Conservation (phyloP, 2,888 invertebrate species). For the Catocala fraxini region DNA sequence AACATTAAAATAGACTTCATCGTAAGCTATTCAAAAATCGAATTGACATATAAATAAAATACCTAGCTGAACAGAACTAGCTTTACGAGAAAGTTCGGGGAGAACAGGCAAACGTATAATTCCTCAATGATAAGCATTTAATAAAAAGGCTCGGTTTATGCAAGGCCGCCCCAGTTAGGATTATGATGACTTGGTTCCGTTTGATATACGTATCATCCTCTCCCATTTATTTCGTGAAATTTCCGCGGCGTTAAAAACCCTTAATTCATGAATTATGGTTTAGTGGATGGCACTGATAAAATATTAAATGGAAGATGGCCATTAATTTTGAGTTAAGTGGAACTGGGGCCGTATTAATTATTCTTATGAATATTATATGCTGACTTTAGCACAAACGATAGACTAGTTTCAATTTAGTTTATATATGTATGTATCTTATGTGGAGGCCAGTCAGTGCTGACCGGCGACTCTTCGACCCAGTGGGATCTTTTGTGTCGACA, state of each 20-base stretch:
- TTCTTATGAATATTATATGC: too few relatives aligned
- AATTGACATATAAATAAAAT: neutral
- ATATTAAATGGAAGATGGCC: slow-evolving; percentile 1
- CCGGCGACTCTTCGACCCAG: too few relatives aligned
- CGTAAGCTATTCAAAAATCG: too few relatives aligned
- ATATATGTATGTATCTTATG: too few relatives aligned
- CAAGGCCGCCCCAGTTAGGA: slow-evolving; percentile 4
- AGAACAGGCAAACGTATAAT: neutral
- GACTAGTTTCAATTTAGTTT: too few relatives aligned
- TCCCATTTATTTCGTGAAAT: slow-evolving; percentile 12
- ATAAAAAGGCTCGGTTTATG: slow-evolving; percentile 11
- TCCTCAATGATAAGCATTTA: slow-evolving; percentile 4
- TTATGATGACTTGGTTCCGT: slow-evolving; percentile 14
- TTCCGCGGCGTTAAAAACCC: slow-evolving; percentile 5
- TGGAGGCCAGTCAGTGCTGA: too few relatives aligned
- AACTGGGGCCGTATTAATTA: neutral
- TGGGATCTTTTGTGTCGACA: too few relatives aligned
- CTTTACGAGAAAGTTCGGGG: neutral
- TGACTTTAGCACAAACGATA: too few relatives aligned
- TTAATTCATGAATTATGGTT: slow-evolving; percentile 9
- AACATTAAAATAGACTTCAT: too few relatives aligned
- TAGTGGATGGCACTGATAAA: slow-evolving; percentile 5
- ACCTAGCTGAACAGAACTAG: neutral
- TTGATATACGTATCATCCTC: slow-evolving; percentile 14
- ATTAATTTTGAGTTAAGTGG: neutral